Evolutionary conservation across 2,888 invertebrate genomes (phyloP).

Genomic region (Hypomecis atomaria): DNA sequence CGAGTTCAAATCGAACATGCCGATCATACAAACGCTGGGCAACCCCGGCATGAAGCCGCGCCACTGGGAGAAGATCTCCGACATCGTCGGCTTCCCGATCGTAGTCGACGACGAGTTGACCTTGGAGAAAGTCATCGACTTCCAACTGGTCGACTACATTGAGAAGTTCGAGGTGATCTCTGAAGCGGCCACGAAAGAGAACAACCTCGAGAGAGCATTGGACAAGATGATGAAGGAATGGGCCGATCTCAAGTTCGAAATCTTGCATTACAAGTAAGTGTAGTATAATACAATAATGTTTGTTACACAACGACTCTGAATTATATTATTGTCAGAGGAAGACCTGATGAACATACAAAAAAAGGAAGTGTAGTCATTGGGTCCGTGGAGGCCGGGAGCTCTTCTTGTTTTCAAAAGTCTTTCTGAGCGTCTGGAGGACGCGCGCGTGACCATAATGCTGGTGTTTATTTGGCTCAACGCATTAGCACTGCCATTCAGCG

Average conservation of each 20-base stretch:
- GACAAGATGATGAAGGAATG: slow-evolving; percentile 96
- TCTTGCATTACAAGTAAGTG: slow-evolving; percentile 88
- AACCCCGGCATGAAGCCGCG: slow-evolving; percentile 96
- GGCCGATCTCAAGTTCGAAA: slow-evolving; percentile 91
- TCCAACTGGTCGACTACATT: slow-evolving; percentile 94
- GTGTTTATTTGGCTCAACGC: no score
- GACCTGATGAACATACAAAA: no score
- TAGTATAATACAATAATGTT: no score
- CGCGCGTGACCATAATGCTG: no score
- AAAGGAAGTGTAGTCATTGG: slow-evolving; percentile 2
- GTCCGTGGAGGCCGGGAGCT: no score
- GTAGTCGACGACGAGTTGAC: slow-evolving; percentile 92
- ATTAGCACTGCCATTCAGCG: no score
- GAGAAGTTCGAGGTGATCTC: slow-evolving; percentile 96
- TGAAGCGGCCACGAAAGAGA: slow-evolving; percentile 98
- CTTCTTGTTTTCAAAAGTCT: no score
- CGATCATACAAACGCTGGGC: slow-evolving; percentile 96
- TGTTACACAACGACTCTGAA: no score
- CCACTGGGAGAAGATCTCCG: slow-evolving; percentile 98
- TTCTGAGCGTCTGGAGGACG: no score
- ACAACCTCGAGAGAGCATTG: slow-evolving; percentile 94
- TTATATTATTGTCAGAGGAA: no score
- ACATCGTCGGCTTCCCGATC: slow-evolving; percentile 97
- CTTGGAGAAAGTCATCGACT: slow-evolving; percentile 93
- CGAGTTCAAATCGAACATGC: slow-evolving; percentile 93